Percentiles rank a stretch among this genome's conserved stretches.
Evolutionary conservation across 2,113 vertebrate species (phyloP).

Genomic region (Cacatua alba): DNA sequence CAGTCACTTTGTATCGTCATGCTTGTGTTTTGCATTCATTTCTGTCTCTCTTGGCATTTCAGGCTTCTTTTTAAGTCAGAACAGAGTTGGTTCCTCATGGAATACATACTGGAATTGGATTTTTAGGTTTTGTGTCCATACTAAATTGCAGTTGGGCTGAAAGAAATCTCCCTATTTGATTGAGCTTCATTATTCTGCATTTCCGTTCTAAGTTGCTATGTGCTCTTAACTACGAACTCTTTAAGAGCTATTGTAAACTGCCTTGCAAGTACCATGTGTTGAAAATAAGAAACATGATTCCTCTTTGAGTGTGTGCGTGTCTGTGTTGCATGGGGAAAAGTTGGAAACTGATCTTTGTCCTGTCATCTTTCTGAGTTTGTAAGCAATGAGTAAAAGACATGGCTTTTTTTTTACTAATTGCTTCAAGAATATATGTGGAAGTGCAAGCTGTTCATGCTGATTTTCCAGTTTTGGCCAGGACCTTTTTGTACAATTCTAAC

Average conservation of each 20-base stretch:
- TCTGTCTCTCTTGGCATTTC: slow-evolving; percentile 54
- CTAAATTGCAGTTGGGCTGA: slow-evolving; percentile 10
- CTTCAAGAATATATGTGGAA: neutral
- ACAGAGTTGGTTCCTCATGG: neutral
- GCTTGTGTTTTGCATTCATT: slow-evolving; percentile 51
- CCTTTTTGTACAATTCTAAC: neutral
- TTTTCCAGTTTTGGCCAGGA: neutral
- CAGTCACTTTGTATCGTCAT: slow-evolving; percentile 14
- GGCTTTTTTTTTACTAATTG: neutral
- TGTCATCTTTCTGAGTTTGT: neutral
- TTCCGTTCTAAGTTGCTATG: slow-evolving; percentile 7
- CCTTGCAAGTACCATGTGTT: neutral
- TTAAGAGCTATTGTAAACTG: neutral
- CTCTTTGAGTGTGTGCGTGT: neutral
- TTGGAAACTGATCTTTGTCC: neutral
- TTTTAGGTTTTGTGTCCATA: slow-evolving; percentile 22
- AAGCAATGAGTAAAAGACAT: neutral
- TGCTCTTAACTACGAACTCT: slow-evolving; percentile 1
- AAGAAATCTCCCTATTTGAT: neutral
- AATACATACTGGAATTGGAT: neutral
- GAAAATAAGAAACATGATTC: neutral
- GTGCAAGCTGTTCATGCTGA: neutral
- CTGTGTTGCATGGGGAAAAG: neutral
- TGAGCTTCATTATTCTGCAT: neutral
- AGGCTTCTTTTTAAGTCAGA: slow-evolving; percentile 34